Conservation (phyloP, 2,888 invertebrate genomes). For the Spilarctia lutea region DNA sequence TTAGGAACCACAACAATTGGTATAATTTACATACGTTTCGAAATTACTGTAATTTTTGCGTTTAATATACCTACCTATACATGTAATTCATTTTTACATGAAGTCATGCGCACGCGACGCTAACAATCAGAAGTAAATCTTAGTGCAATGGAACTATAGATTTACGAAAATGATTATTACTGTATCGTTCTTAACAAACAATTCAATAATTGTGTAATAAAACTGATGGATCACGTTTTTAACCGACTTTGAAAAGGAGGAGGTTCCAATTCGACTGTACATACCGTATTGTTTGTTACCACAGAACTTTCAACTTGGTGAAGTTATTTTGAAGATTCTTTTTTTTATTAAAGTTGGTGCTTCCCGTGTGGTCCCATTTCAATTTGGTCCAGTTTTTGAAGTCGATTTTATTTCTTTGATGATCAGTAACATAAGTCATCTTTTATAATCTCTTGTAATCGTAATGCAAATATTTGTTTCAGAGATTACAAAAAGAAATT, state of each 20-base stretch:
- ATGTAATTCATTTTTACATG: neutral
- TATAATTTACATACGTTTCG: neutral
- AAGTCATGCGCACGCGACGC: slow-evolving; percentile 9
- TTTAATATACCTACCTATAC: neutral
- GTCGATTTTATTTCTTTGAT: too few relatives aligned
- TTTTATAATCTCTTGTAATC: neutral
- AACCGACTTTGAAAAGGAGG: too few relatives aligned
- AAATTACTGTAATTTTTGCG: neutral
- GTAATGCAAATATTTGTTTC: too few relatives aligned
- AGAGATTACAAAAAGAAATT: too few relatives aligned
- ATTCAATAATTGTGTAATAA: neutral
- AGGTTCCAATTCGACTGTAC: too few relatives aligned
- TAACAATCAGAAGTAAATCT: neutral
- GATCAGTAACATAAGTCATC: neutral
- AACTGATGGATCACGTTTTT: neutral
- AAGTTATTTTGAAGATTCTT: too few relatives aligned
- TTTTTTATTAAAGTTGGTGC: too few relatives aligned
- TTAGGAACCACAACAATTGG: neutral
- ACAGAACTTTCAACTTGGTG: too few relatives aligned
- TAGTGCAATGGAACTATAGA: neutral
- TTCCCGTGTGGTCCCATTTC: too few relatives aligned
- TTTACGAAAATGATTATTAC: neutral
- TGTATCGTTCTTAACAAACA: neutral
- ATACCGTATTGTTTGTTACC: too few relatives aligned
- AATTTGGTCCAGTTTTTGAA: too few relatives aligned